phyloP scores from a whole-genome alignment of 92 coral and sea anemone genomes.

The Meandrina meandrites region DNA sequence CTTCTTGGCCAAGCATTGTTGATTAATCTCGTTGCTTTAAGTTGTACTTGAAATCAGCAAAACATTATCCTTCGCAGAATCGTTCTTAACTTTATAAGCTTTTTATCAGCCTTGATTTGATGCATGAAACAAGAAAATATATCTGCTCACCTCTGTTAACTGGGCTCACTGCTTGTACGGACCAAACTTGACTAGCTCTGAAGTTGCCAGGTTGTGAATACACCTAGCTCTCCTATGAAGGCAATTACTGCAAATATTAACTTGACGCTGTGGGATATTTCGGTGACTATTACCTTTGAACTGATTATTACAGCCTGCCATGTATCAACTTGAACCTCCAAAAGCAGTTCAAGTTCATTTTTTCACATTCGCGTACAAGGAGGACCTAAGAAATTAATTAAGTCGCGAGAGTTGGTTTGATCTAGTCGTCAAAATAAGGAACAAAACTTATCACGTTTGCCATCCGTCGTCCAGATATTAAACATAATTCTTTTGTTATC shows the following conservation, averaged over 20 bases:
- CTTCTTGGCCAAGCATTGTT: not conserved
- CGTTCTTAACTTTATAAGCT: not conserved
- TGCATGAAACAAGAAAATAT: not conserved
- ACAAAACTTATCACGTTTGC: not conserved
- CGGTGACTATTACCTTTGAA: not conserved
- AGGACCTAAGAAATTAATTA: not conserved
- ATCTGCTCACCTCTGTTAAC: not conserved
- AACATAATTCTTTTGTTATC: constrained; percentile 7
- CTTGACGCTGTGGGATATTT: not conserved
- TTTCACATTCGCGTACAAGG: not conserved
- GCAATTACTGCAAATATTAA: not conserved
- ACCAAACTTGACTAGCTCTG: not conserved
- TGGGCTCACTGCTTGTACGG: not conserved
- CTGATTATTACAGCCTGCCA: not conserved
- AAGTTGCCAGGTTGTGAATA: not conserved
- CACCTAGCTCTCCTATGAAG: not conserved
- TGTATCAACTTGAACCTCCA: not conserved
- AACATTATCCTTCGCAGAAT: not conserved
- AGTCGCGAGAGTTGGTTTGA: not conserved
- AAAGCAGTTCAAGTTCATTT: not conserved
- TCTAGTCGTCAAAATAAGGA: not conserved
- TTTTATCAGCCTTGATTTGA: not conserved
- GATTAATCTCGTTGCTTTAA: not conserved
- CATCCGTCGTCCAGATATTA: not conserved
- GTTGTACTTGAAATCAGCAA: not conserved